Percentiles rank a stretch among this genome's conserved stretches.
Evolutionary conservation across 1,140 invertebrate species (phyloP).

Genomic region (Ylistrum balloti): DNA sequence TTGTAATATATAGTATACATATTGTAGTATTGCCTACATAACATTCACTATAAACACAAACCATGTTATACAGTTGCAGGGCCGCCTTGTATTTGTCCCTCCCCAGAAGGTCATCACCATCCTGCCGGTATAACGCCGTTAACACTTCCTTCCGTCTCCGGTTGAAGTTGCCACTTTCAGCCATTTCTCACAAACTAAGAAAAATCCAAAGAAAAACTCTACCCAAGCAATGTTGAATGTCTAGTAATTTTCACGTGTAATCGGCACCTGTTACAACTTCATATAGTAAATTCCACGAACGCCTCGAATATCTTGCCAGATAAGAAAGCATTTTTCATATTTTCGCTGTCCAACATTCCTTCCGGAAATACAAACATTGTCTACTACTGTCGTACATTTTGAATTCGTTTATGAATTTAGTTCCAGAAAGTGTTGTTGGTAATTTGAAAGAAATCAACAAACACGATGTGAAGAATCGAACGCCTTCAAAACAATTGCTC

Average conservation of each 20-base stretch:
- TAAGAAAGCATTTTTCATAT: neutral
- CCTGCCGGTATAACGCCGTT: slow-evolving; percentile 61
- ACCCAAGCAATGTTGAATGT: too few species aligned
- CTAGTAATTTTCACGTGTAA: neutral
- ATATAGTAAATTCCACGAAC: neutral
- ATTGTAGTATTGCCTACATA: too few species aligned
- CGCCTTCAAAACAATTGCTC: too few species aligned
- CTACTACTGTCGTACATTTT: too few species aligned
- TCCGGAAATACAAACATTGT: neutral
- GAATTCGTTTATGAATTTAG: neutral
- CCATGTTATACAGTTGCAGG: slow-evolving; percentile 49
- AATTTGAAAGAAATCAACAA: too few species aligned
- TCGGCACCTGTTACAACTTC: neutral
- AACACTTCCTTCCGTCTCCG: slow-evolving; percentile 53
- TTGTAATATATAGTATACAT: too few species aligned
- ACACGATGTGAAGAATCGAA: too few species aligned
- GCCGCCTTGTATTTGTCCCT: slow-evolving; percentile 50
- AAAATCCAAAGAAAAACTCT: too few species aligned
- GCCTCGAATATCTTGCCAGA: neutral
- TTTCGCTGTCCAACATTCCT: neutral
- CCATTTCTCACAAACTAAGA: neutral
- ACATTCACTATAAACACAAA: slow-evolving; percentile 41
- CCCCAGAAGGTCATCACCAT: slow-evolving; percentile 50
- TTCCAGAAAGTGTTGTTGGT: too few species aligned
- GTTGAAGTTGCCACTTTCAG: slow-evolving; percentile 41